phyloP scores from a whole-genome alignment of 2,888 invertebrate species.

The Pseudoips prasinana region DNA sequence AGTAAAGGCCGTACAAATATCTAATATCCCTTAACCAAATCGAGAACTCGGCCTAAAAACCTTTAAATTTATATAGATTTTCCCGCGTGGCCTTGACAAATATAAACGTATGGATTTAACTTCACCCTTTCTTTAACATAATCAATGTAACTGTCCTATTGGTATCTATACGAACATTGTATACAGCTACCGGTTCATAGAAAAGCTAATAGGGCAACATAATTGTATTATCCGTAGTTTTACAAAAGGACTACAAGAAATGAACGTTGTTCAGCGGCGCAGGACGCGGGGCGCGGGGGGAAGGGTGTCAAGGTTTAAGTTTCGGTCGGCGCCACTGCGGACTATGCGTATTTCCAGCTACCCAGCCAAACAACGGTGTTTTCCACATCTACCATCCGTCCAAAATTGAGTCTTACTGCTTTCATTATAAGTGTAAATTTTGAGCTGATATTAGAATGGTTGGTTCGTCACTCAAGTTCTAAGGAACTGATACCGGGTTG shows the following conservation, averaged over 20 bases:
- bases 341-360: conserved; percentile 67
- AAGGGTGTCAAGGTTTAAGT: conserved; percentile 51
- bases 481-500: too few species aligned
- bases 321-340: conserved; percentile 64
- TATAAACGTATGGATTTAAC: not conserved
- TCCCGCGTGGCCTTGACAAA: not conserved
- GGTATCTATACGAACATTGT: not conserved
- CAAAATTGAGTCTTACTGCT: too few species aligned
- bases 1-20: too few species aligned
- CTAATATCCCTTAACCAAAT: too few species aligned
- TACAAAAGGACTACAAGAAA: conserved; percentile 52
- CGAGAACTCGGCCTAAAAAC: too few species aligned
- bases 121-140: not conserved
- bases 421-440: too few species aligned
- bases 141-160: not conserved
- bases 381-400: too few species aligned
- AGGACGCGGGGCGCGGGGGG: conserved; percentile 27
- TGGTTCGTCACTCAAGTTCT: too few species aligned
- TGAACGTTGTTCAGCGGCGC: conserved; percentile 50
- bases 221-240: conserved; percentile 40
- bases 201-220: conserved; percentile 32
- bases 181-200: too few species aligned
- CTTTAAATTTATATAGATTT: conserved; percentile 13
- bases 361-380: conserved; percentile 38
- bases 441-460: too few species aligned